Evolutionary conservation across 2,113 vertebrate species (phyloP).

Genomic region (Neotragus moschatus): DNA sequence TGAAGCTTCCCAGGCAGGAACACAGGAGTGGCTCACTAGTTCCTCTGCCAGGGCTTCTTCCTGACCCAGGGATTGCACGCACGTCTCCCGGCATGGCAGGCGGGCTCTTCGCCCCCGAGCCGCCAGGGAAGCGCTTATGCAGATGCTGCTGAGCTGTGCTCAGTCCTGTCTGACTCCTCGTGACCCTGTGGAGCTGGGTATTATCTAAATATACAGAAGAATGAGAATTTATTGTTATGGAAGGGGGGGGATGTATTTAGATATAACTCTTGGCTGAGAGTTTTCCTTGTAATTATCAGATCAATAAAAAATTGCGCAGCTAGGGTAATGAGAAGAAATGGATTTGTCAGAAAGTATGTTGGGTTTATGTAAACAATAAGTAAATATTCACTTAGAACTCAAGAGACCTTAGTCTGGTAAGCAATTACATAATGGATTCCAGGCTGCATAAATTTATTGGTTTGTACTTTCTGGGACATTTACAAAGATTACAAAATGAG

Average conservation of each 20-base stretch:
- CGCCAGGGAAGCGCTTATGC: background rate
- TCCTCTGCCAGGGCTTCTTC: background rate
- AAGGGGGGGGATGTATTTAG: background rate
- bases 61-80: background rate
- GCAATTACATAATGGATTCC: background rate
- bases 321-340: background rate
- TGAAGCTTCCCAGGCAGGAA: background rate
- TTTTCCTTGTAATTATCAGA: background rate
- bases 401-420: background rate
- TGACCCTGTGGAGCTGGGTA: background rate
- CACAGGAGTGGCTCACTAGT: background rate
- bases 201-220: background rate
- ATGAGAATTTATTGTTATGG: background rate
- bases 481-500: background rate
- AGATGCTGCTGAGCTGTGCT: background rate
- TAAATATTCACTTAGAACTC: background rate
- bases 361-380: background rate
- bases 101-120: accelerated
- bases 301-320: background rate
- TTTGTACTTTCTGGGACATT: background rate
- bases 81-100: background rate
- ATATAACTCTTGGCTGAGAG: background rate
- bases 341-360: background rate
- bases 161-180: background rate
- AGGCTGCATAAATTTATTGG: background rate